These are phyloP conservation scores for Ciconia stormi DNA, from an alignment of 2,113 vertebrate species.

Conservation along the genomic window DNA sequence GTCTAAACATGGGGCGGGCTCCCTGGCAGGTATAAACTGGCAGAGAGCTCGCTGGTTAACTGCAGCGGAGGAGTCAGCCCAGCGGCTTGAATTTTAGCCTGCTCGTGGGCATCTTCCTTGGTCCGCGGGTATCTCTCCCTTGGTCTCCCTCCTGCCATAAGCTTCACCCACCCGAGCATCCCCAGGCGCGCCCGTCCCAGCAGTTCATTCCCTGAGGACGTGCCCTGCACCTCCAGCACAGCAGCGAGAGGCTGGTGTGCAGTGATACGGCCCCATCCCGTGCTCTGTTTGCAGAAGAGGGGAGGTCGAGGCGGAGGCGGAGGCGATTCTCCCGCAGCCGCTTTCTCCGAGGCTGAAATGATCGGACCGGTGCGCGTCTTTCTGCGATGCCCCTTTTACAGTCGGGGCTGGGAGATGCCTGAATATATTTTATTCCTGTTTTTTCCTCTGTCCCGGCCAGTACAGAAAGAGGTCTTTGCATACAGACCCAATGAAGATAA, in stretches of 20 bases:
- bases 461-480: constrained; percentile 20
- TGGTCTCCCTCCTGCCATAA: fast-evolving
- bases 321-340: fast-evolving
- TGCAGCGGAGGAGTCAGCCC: background rate
- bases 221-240: fast-evolving
- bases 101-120: background rate
- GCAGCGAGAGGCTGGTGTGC: fast-evolving
- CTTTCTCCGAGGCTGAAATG: background rate
- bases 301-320: fast-evolving
- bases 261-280: background rate
- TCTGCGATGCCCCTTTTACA: constrained; percentile 8
- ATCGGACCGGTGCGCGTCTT: fast-evolving
- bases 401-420: background rate
- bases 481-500: constrained; percentile 5
- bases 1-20: background rate
- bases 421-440: background rate
- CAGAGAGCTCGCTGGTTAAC: background rate
- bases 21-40: background rate
- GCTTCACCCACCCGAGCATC: background rate
- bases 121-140: background rate
- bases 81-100: fast-evolving
- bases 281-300: background rate
- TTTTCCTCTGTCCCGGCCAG: background rate
- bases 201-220: fast-evolving
- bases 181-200: background rate